Percentiles rank a stretch among this genome's conserved stretches.
Conservation (phyloP, 2,113 vertebrate genomes). For the Pollimyrus isidori region DNA sequence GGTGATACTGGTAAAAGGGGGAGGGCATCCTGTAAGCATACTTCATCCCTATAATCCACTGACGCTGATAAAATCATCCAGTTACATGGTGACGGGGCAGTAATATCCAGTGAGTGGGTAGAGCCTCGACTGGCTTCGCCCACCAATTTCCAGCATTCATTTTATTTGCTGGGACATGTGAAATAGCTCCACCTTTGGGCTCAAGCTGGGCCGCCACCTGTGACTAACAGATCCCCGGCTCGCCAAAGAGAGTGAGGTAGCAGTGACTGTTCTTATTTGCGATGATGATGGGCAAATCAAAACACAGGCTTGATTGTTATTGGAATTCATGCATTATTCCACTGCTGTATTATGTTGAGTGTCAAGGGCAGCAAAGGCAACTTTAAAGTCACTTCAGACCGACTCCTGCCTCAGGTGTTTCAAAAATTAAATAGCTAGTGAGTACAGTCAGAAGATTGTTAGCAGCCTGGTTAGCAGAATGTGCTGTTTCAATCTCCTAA, state of each 20-base stretch:
- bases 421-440: not conserved
- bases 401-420: too few species aligned
- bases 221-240: not conserved
- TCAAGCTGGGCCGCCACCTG: not conserved
- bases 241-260: not conserved
- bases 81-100: not conserved
- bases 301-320: not conserved
- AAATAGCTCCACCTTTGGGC: not conserved
- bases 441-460: not conserved
- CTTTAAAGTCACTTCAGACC: not conserved
- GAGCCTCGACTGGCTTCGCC: not conserved
- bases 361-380: not conserved
- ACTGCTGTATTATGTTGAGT: not conserved
- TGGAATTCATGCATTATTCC: not conserved
- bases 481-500: not conserved
- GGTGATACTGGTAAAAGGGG: not conserved
- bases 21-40: not conserved
- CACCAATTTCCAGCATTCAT: not conserved
- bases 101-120: not conserved
- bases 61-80: not conserved
- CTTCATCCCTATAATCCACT: not conserved
- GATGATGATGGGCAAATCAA: not conserved
- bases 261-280: not conserved
- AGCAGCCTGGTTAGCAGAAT: not conserved
- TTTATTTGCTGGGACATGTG: not conserved